A percentile compares a stretch with the other conserved stretches of the same genome.
Evolutionary conservation across 1,140 invertebrate species (phyloP).

Genomic region (Ruditapes philippinarum): DNA sequence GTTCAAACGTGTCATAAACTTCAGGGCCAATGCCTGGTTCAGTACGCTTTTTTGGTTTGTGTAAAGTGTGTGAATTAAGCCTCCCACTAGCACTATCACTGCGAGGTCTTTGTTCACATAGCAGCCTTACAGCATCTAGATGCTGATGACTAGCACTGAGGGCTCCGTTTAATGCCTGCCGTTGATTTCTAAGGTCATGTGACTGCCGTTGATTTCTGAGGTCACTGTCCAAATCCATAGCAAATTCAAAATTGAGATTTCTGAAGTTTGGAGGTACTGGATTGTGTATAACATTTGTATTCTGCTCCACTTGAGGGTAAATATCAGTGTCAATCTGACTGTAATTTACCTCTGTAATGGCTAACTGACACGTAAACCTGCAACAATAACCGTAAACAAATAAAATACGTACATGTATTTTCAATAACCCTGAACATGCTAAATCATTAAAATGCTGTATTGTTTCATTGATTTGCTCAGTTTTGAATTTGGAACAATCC

Average conservation of each 20-base stretch:
- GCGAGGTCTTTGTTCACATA: slow-evolving; percentile 27
- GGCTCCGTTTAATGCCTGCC: slow-evolving; percentile 71
- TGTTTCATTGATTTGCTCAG: slow-evolving; percentile 27
- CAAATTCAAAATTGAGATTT: slow-evolving; percentile 91
- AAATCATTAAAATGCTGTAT: neutral
- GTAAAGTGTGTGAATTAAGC: neutral
- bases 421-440: neutral
- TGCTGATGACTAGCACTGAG: neutral
- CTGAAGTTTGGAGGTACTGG: slow-evolving; percentile 77
- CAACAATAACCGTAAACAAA: slow-evolving; percentile 48
- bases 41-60: neutral
- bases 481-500: too few relatives aligned
- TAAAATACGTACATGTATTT: too few relatives aligned
- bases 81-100: slow-evolving; percentile 48
- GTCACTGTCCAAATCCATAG: slow-evolving; percentile 88
- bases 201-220: too few relatives aligned
- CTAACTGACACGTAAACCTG: slow-evolving; percentile 90
- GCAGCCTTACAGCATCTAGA: neutral
- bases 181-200: too few relatives aligned
- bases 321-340: slow-evolving; percentile 66
- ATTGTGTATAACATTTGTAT: neutral
- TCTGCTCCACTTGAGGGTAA: slow-evolving; percentile 29
- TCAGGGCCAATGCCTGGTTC: slow-evolving; percentile 83
- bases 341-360: slow-evolving; percentile 90
- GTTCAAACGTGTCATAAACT: slow-evolving; percentile 93